Conservation (phyloP, 2,113 vertebrate genomes). For the Nerophis lumbriciformis region DNA sequence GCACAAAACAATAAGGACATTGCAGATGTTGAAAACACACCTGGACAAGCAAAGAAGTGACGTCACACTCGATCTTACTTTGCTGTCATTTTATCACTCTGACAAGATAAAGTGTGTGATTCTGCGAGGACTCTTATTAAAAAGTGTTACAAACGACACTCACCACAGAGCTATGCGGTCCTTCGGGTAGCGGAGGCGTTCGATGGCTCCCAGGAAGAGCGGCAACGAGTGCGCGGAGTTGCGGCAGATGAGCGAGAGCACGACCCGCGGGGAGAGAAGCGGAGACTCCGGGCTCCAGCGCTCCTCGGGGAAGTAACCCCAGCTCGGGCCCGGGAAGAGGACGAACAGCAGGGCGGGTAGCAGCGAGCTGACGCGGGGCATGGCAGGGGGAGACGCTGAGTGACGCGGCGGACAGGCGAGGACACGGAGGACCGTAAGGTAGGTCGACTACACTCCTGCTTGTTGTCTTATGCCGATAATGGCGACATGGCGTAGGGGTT, state of each 20-base stretch:
- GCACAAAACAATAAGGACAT: not conserved
- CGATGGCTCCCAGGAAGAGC: slow-evolving; percentile 75
- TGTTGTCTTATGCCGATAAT: slow-evolving; percentile 55
- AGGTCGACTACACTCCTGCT: slow-evolving; percentile 20
- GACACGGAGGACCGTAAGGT: slow-evolving; percentile 3
- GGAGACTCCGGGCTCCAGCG: slow-evolving; percentile 83
- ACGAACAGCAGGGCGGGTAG: slow-evolving; percentile 55
- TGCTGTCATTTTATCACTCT: not conserved
- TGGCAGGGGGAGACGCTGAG: slow-evolving; percentile 33
- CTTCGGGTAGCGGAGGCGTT: slow-evolving; percentile 78
- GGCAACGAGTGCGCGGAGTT: slow-evolving; percentile 83
- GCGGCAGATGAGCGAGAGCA: slow-evolving; percentile 78
- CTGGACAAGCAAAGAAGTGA: not conserved
- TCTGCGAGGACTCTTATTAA: not conserved
- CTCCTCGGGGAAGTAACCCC: slow-evolving; percentile 83
- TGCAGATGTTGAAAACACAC: not conserved
- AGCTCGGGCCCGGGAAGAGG: slow-evolving; percentile 51
- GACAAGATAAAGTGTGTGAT: not conserved
- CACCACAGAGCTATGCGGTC: slow-evolving; percentile 82
- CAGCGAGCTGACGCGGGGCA: slow-evolving; percentile 54
- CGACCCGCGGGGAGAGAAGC: slow-evolving; percentile 76
- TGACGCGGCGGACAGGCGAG: slow-evolving; percentile 32
- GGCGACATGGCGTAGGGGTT: slow-evolving; percentile 38
- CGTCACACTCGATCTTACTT: not conserved
- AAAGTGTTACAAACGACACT: slow-evolving; percentile 37